Evolutionary conservation across 1,140 invertebrate species (phyloP).

Genomic region (Drosophila leontia): DNA sequence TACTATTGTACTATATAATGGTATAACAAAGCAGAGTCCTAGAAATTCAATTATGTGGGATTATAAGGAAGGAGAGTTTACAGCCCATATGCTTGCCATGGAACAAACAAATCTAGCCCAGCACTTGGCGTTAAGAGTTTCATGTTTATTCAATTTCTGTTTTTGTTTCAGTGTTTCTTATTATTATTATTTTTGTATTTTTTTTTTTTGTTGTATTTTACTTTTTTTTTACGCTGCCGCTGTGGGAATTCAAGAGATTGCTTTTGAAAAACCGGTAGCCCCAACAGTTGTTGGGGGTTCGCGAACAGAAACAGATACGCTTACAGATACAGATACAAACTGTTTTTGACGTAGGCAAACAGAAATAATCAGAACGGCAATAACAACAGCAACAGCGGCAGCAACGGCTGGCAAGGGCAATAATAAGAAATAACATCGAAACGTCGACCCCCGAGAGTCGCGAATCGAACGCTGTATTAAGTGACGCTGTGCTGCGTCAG

Average conservation of each 20-base stretch:
- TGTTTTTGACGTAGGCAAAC: slow-evolving; percentile 71
- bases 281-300: slow-evolving; percentile 37
- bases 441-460: slow-evolving; percentile 29
- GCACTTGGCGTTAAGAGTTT: slow-evolving; percentile 17
- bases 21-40: slow-evolving; percentile 3
- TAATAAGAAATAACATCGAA: slow-evolving; percentile 59
- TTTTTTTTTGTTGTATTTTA: slow-evolving; percentile 13
- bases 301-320: slow-evolving; percentile 17
- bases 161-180: slow-evolving; percentile 19
- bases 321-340: slow-evolving; percentile 35
- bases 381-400: slow-evolving; percentile 9
- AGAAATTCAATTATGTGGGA: slow-evolving; percentile 21
- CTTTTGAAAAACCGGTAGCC: slow-evolving; percentile 54
- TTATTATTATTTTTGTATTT: slow-evolving; percentile 23
- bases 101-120: slow-evolving; percentile 31
- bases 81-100: slow-evolving; percentile 9
- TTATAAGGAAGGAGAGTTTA: neutral
- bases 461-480: slow-evolving; percentile 57
- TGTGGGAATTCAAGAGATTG: slow-evolving; percentile 61
- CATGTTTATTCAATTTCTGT: slow-evolving; percentile 39
- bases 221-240: slow-evolving; percentile 24
- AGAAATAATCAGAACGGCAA: slow-evolving; percentile 43
- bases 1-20: neutral
- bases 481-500: slow-evolving; percentile 78
- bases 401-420: slow-evolving; percentile 23